phyloP scores from a whole-genome alignment of 2,888 invertebrate species.

The Tridacna crocea region DNA sequence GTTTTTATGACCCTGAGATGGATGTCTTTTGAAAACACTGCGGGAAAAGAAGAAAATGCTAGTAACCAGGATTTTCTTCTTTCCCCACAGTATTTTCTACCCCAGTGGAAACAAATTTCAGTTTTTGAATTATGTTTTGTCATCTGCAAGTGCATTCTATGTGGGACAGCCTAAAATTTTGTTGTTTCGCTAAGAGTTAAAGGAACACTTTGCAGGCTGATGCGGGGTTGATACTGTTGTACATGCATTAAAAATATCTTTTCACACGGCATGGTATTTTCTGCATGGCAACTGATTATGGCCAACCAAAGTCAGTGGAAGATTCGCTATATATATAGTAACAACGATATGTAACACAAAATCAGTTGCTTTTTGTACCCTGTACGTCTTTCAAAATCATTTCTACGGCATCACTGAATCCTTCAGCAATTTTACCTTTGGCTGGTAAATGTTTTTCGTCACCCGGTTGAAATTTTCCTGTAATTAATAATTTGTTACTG shows the following conservation, averaged over 20 bases:
- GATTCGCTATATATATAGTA: background rate
- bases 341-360: background rate
- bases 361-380: background rate
- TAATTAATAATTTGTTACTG: background rate
- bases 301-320: background rate
- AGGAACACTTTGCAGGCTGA: no score
- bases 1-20: no score
- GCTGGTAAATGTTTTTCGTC: slow-evolving; percentile 88
- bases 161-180: no score
- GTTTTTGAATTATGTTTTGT: no score
- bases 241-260: background rate
- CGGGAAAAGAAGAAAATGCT: no score
- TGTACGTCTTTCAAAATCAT: slow-evolving; percentile 14
- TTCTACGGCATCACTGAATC: slow-evolving; percentile 89
- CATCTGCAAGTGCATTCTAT: no score
- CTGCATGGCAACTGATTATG: background rate
- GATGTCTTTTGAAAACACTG: no score
- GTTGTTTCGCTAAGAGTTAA: no score
- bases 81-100: no score
- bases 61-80: no score
- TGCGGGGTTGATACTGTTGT: no score
- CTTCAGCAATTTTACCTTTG: slow-evolving; percentile 86
- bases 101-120: no score
- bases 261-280: background rate
- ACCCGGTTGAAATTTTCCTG: slow-evolving; percentile 88